A percentile compares a stretch with the other conserved stretches of the same genome.
These are phyloP conservation scores for Drosophila sturtevanti DNA, from an alignment of 1,140 invertebrate species.

Conservation along the genomic window DNA sequence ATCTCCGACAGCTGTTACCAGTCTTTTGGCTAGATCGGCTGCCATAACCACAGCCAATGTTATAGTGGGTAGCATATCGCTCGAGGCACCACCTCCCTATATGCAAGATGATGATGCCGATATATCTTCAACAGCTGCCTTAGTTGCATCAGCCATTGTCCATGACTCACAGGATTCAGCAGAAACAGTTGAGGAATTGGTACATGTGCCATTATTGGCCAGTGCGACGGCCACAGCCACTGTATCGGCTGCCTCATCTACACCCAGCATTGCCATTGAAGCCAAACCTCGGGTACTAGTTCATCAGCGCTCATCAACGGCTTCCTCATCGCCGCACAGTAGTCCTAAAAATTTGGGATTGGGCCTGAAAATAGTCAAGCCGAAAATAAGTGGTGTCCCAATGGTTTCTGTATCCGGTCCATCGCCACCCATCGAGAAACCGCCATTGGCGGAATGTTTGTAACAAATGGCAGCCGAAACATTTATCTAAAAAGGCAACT, in stretches of 20 bases:
- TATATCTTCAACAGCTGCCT: conserved; percentile 47
- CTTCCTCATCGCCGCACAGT: conserved; percentile 83
- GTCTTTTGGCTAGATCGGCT: conserved; percentile 57
- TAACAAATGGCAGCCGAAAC: conserved; percentile 83
- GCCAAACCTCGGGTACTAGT: conserved; percentile 83
- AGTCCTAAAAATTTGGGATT: conserved; percentile 72
- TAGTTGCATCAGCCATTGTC: conserved; percentile 55
- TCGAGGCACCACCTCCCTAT: conserved; percentile 76
- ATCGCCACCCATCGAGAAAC: conserved; percentile 88
- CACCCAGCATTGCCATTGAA: conserved; percentile 80
- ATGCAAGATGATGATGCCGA: conserved; percentile 75
- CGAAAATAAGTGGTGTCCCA: conserved; percentile 87
- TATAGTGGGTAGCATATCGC: conserved; percentile 77
- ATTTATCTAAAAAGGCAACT: conserved; percentile 81
- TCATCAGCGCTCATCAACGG: conserved; percentile 83
- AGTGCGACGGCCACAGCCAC: conserved; percentile 55
- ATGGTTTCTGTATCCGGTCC: conserved; percentile 90
- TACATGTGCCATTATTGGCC: conserved; percentile 60
- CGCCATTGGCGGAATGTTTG: conserved; percentile 82
- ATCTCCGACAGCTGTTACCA: conserved; percentile 61
- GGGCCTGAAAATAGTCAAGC: conserved; percentile 83
- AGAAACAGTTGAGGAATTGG: conserved; percentile 75
- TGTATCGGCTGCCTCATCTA: conserved; percentile 48
- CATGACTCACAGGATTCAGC: conserved; percentile 76
- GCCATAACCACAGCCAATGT: conserved; percentile 75